These are phyloP conservation scores for Griposia aprilina DNA, from an alignment of 2,888 invertebrate genomes.

Conservation along the genomic window DNA sequence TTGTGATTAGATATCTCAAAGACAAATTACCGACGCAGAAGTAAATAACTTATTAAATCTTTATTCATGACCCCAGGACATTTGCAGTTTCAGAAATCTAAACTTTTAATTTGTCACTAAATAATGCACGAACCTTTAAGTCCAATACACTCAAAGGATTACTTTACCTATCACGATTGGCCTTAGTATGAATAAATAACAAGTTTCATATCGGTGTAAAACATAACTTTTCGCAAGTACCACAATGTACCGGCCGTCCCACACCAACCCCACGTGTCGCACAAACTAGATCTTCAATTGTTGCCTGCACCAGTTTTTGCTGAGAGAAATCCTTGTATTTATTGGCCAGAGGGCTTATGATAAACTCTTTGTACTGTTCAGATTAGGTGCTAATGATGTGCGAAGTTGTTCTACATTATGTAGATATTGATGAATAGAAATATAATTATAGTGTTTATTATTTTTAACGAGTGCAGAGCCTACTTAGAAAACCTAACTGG, in stretches of 20 bases:
- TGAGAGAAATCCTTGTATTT: conserved; percentile 50
- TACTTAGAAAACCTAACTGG: neutral
- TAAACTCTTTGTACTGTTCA: conserved; percentile 26
- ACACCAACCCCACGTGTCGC: conserved; percentile 80
- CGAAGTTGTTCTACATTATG: conserved; percentile 1
- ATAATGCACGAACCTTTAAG: neutral
- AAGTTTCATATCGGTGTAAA: conserved; percentile 43
- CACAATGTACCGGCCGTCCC: conserved; percentile 68
- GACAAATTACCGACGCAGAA: conserved; percentile 14
- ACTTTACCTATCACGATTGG: conserved; percentile 14
- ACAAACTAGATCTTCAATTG: conserved; percentile 86
- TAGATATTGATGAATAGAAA: conserved; percentile 11
- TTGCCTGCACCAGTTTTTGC: conserved; percentile 67
- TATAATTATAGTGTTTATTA: neutral
- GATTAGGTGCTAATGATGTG: conserved; percentile 37
- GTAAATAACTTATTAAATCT: neutral
- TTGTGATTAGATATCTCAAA: conserved; percentile 25
- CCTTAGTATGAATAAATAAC: conserved; percentile 46
- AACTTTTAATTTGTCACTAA: neutral
- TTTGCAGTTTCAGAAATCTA: neutral
- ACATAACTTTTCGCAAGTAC: conserved; percentile 52
- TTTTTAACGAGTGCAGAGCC: neutral
- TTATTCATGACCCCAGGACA: neutral
- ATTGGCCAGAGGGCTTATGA: conserved; percentile 38
- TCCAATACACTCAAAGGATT: neutral